phyloP scores from a whole-genome alignment of 2,113 vertebrate genomes.

The Stegostoma tigrinum region DNA sequence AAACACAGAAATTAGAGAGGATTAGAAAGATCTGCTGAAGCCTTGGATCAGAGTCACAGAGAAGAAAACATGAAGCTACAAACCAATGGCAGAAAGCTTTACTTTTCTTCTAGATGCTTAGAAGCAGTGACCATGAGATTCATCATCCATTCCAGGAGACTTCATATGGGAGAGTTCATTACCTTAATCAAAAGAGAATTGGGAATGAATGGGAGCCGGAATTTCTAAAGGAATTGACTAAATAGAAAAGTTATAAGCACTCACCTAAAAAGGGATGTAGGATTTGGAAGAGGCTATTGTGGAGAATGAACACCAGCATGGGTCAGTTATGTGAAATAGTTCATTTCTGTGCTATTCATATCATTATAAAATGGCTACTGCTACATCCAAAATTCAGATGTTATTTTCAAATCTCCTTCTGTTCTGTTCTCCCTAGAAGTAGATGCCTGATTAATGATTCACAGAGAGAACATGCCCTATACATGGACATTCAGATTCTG shows the following conservation, averaged over 20 bases:
- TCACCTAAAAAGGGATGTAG: background rate
- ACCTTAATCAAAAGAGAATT: background rate
- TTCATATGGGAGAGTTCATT: background rate
- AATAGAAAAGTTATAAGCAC: background rate
- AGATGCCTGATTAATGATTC: background rate
- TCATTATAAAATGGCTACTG: background rate
- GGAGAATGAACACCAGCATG: too few relatives aligned
- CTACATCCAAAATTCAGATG: background rate
- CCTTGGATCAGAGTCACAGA: background rate
- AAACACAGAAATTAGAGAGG: background rate
- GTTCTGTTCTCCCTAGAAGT: background rate
- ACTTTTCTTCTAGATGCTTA: background rate
- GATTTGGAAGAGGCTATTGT: background rate
- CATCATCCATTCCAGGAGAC: background rate
- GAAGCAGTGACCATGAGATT: background rate
- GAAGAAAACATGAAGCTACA: background rate
- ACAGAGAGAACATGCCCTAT: background rate
- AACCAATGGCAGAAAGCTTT: background rate
- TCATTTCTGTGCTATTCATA: too few relatives aligned
- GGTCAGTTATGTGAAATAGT: too few relatives aligned
- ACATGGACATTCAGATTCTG: background rate
- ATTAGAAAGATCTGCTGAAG: background rate
- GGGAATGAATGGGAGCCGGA: background rate
- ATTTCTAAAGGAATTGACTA: background rate
- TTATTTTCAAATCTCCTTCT: background rate